Base-by-base conservation (phyloP, 2,888 invertebrate genomes). In the Hirtodrosophila trivittata region DNA sequence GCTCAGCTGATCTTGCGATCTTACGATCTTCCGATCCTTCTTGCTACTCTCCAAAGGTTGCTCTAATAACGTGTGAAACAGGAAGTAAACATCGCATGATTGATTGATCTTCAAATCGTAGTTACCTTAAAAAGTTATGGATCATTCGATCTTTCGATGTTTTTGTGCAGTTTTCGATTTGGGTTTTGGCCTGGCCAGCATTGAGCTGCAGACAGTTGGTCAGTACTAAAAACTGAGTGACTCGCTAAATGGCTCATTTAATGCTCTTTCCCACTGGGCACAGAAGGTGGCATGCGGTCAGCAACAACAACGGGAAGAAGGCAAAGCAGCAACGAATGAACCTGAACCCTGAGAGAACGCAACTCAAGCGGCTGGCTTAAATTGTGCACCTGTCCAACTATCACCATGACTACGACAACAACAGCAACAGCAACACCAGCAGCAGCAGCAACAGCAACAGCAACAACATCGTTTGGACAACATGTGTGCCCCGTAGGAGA, bases 361-460 rank as follows among this genome's bases (percentile, higher is more conserved):
- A 81, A 84, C 85, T 78, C 71, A 55, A 78, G 68, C 76, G 78
- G 59, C 84, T 84, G 77, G 43, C 69, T 63, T 77, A 83, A 84
- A 66, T 87, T 85, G 74, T 88, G 88, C 88, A 88, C 88, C 88
- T 88, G 88, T 88, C 78, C 87, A 68, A 75, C 87, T 72, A 86
- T 89, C 77, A 70, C 86, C 87, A 87, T 88, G 88, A 76, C 88
- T 77, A 87, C 86, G 63, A 56, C 52, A 51, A 58, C 65, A 63
- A 52, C 41, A 80, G 33, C 52, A 50, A 21, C 39, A 56, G 8
- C 38, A 64, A 10, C 52, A 60, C 25, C 21, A 49, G 13, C 56
- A 57, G 14, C 38, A 41, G 2, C 50, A 41, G 1, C 50, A 49
- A 0, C 38, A 42, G 33, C 57, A 49, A 2, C 54, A 52, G 41